Base-by-base conservation (phyloP, 2,113 vertebrate genomes). In the Pleuronectes platessa region DNA sequence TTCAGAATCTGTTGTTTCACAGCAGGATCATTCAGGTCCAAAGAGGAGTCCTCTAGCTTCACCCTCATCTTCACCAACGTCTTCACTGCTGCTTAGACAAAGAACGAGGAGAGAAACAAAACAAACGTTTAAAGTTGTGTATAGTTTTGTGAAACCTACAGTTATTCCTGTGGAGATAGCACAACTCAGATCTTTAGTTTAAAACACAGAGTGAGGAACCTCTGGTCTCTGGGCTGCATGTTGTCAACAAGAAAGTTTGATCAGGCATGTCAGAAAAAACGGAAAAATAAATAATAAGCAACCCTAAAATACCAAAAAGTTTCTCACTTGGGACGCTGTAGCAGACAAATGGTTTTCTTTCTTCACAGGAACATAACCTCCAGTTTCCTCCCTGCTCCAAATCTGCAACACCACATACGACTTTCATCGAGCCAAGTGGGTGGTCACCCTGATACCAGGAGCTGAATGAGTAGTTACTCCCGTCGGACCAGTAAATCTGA, bases 61-160 rank as follows among this genome's bases (percentile, higher is more conserved):
- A 78, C 20, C 56, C 8, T 83, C 71, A 83, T 14, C 45, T 71
- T 71, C 13, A 83, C 5, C 2, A 58, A 21, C 53, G 13, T 71
- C 21, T 2, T 60, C 0, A 60, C 23, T 60, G 51, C 14, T n/a
- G 14, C 51, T 20, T 21, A 21, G 51, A 54, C 20, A 54, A n/a
- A n/a, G 15, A 3, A 20, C 1, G 10, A 10, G 42, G 42, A 3
- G 14, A 45, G 42, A 45, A 31, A 31, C 27, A 31, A 31, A 31
- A 31, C 27, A 45, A 1, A 45, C 0, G 42, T 15, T 17, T 17
- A 49, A 15, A 5, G 15, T 49, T 17, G 13, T 49, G 13, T 15
- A 49, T 42, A 42, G 12, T 42, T 42, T 49, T 0, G 4, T 49
- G 47, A 15, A 4, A 49, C 47, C 27, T 31, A 31, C 5, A 31